Conservation (phyloP, 2,113 vertebrate species). For the Colistium nudipinnis region DNA sequence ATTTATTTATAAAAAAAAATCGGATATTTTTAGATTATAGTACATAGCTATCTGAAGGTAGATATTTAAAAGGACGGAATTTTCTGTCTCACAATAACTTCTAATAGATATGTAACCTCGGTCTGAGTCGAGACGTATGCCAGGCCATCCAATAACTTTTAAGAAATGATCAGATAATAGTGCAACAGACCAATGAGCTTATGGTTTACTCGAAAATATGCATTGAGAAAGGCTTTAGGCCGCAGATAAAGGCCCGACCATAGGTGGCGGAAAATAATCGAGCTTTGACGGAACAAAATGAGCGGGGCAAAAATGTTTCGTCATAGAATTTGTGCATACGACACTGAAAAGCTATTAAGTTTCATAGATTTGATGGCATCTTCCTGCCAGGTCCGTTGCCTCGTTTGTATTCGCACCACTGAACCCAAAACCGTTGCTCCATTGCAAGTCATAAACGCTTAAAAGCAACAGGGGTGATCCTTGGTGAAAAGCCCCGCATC, state of each 20-base stretch:
- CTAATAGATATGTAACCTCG: background rate
- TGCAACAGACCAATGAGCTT: background rate
- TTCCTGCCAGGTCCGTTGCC: background rate
- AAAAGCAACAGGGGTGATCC: constrained; percentile 10
- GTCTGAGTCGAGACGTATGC: background rate
- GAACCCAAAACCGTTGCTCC: constrained; percentile 15
- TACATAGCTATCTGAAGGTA: background rate
- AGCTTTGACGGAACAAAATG: constrained; percentile 5
- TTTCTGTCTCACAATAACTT: background rate
- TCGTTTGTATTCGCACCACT: constrained; percentile 5
- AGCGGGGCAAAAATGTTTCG: background rate
- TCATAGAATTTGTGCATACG: too few relatives aligned
- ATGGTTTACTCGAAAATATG: too few relatives aligned
- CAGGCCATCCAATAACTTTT: background rate
- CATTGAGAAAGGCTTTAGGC: too few relatives aligned
- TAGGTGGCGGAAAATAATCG: too few relatives aligned
- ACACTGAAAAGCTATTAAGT: too few relatives aligned
- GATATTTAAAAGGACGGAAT: background rate
- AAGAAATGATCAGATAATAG: too few relatives aligned
- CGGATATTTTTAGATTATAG: background rate
- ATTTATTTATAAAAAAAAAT: background rate
- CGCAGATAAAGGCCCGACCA: too few relatives aligned
- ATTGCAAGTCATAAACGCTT: constrained; percentile 12
- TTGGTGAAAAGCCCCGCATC: constrained; percentile 25
- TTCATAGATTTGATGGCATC: background rate